A percentile compares a stretch with the other conserved stretches of the same genome.
These are phyloP conservation scores for Atherinosoma microstoma DNA, from an alignment of 2,797 vertebrate species.

Conservation along the genomic window DNA sequence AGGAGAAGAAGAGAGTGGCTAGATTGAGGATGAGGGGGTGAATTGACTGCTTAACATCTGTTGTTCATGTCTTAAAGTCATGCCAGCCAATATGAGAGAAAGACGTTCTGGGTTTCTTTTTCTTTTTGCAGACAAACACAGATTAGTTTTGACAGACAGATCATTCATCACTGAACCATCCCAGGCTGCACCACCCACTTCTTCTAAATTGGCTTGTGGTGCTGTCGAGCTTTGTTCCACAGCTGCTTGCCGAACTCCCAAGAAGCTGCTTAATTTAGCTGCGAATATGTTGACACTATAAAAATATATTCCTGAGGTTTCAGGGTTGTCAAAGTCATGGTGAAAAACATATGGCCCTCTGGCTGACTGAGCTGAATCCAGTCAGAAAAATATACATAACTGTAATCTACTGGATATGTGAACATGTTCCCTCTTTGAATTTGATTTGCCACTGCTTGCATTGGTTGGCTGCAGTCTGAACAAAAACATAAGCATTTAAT, in stretches of 20 bases:
- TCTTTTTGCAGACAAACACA: conserved; percentile 4
- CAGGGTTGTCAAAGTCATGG: conserved; percentile 29
- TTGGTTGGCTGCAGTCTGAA: neutral
- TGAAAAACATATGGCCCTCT: conserved; percentile 8
- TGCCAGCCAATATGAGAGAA: conserved; percentile 3
- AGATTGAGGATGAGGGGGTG: conserved; percentile 3
- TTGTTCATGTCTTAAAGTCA: conserved; percentile 11
- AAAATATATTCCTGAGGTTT: conserved; percentile 56
- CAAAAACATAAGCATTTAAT: conserved; percentile 9
- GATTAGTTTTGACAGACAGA: conserved; percentile 22
- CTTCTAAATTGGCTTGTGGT: conserved; percentile 6
- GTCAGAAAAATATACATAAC: conserved; percentile 11
- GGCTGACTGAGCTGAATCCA: conserved; percentile 12
- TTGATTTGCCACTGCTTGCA: neutral
- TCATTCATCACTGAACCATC: conserved; percentile 31
- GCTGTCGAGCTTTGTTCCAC: conserved; percentile 35
- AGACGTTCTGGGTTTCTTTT: conserved; percentile 6
- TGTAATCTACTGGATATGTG: neutral
- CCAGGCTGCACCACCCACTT: conserved; percentile 29
- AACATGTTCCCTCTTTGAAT: conserved; percentile 7
- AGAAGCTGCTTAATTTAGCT: conserved; percentile 65
- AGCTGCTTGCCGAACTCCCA: conserved; percentile 50
- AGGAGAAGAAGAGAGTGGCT: conserved; percentile 11
- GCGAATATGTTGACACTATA: conserved; percentile 59
- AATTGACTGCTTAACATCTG: neutral